Conservation (phyloP, 37 sponge, comb jelly and placozoan genomes). For the Eunapius fragilis region DNA sequence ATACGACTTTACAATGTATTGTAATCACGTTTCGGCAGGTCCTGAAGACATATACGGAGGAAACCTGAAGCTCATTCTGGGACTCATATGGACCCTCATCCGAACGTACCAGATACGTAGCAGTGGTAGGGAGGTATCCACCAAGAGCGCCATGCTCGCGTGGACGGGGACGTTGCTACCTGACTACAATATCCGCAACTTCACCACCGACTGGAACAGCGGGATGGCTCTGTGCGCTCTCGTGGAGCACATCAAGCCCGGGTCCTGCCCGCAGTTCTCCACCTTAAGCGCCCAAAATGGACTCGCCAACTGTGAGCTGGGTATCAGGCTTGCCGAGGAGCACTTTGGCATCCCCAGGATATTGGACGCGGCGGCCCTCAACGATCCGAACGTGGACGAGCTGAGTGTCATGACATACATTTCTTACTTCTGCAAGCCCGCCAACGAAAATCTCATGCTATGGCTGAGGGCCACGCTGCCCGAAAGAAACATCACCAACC, state of each 20-base stretch:
- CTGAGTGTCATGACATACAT: slow-evolving; percentile 93
- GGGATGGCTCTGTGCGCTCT: slow-evolving; percentile 86
- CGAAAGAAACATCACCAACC: slow-evolving; percentile 68
- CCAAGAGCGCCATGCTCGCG: slow-evolving; percentile 86
- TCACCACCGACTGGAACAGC: slow-evolving; percentile 93
- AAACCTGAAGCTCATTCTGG: slow-evolving; percentile 91
- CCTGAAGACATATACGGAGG: slow-evolving; percentile 88
- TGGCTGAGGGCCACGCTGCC: slow-evolving; percentile 84
- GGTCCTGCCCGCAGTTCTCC: slow-evolving; percentile 78
- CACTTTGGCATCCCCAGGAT: slow-evolving; percentile 72
- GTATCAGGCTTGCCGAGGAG: slow-evolving; percentile 81
- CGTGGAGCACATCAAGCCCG: slow-evolving; percentile 78
- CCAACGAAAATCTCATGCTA: slow-evolving; percentile 59
- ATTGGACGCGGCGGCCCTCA: slow-evolving; percentile 71
- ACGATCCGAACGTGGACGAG: slow-evolving; percentile 78
- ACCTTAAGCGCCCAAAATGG: slow-evolving; percentile 58
- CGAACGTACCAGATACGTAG: slow-evolving; percentile 85
- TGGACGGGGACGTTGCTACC: slow-evolving; percentile 85
- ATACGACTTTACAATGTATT: not conserved
- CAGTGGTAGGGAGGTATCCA: slow-evolving; percentile 68
- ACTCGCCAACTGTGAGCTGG: slow-evolving; percentile 75
- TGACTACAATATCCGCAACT: slow-evolving; percentile 72
- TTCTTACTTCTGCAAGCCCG: slow-evolving; percentile 81
- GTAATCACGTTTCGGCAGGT: too few relatives aligned
- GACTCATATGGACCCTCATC: slow-evolving; percentile 95